Conservation (phyloP, 2,888 invertebrate genomes). For the Dynastes maya region DNA sequence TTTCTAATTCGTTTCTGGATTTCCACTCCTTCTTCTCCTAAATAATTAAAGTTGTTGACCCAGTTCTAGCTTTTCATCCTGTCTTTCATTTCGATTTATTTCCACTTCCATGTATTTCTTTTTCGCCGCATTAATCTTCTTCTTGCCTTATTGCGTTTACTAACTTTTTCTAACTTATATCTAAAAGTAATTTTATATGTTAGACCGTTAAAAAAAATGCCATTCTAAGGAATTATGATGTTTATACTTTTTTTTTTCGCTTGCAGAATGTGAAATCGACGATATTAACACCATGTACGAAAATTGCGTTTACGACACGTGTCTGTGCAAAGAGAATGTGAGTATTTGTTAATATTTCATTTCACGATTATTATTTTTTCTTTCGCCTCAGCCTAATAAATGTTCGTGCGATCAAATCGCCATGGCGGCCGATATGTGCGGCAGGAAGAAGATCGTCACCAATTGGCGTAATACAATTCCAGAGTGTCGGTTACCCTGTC, state of each 20-base stretch:
- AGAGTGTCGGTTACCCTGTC: slow-evolving; percentile 83
- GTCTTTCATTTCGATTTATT: no score
- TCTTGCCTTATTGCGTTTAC: no score
- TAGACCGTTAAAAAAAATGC: no score
- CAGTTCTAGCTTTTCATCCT: no score
- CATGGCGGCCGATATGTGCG: slow-evolving; percentile 84
- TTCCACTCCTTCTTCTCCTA: no score
- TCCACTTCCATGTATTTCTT: no score
- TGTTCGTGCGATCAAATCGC: slow-evolving; percentile 85
- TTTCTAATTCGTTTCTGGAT: no score
- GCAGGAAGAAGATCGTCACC: slow-evolving; percentile 77
- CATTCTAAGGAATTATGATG: no score
- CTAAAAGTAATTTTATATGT: no score
- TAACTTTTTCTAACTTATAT: no score
- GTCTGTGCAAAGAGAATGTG: slow-evolving; percentile 76
- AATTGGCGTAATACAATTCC: slow-evolving; percentile 82
- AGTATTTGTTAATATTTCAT: slow-evolving; percentile 55
- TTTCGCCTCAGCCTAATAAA: slow-evolving; percentile 65
- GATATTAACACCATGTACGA: slow-evolving; percentile 82
- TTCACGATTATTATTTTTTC: neutral
- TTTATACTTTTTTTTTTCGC: neutral
- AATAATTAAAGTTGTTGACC: no score
- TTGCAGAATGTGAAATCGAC: slow-evolving; percentile 67
- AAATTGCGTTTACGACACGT: slow-evolving; percentile 87
- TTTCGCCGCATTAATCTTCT: no score